phyloP scores from a whole-genome alignment of 2,113 vertebrate genomes.

The Cottus gobio region DNA sequence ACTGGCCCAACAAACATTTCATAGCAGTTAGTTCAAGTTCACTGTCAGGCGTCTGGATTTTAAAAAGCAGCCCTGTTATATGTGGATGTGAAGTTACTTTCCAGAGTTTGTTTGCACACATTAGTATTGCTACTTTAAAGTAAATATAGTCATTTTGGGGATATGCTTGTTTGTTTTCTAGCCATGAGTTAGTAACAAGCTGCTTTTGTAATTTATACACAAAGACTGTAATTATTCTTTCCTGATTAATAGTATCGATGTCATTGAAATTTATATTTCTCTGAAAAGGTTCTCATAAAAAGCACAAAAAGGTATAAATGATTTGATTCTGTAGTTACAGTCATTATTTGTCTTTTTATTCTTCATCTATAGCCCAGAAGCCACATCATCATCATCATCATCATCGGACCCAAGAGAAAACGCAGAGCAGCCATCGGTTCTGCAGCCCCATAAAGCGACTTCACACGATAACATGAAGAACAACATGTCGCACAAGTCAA shows the following conservation, averaged over 20 bases:
- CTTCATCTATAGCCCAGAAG: slow-evolving; percentile 48
- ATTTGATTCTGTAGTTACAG: background rate
- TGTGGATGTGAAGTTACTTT: too few relatives aligned
- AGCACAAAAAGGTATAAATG: background rate
- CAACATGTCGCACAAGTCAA: background rate
- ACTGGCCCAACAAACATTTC: too few relatives aligned
- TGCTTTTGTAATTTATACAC: background rate
- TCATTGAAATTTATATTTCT: background rate
- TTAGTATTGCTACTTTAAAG: background rate
- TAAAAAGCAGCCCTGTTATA: background rate
- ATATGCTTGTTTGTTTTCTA: background rate
- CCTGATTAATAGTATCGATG: background rate
- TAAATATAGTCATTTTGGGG: background rate
- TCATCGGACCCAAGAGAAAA: slow-evolving; percentile 16
- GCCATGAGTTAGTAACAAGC: background rate
- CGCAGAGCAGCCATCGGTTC: background rate
- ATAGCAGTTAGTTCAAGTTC: background rate
- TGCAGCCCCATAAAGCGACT: slow-evolving; percentile 8
- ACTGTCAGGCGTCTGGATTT: background rate
- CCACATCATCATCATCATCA: slow-evolving; percentile 8
- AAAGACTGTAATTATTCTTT: background rate
- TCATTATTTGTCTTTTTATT: background rate
- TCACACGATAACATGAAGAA: slow-evolving; percentile 10
- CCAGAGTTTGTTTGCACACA: too few relatives aligned
- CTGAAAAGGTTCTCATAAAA: too few relatives aligned